Evolutionary conservation across 2,888 invertebrate species (phyloP).

Genomic region (Neoascia interrupta): DNA sequence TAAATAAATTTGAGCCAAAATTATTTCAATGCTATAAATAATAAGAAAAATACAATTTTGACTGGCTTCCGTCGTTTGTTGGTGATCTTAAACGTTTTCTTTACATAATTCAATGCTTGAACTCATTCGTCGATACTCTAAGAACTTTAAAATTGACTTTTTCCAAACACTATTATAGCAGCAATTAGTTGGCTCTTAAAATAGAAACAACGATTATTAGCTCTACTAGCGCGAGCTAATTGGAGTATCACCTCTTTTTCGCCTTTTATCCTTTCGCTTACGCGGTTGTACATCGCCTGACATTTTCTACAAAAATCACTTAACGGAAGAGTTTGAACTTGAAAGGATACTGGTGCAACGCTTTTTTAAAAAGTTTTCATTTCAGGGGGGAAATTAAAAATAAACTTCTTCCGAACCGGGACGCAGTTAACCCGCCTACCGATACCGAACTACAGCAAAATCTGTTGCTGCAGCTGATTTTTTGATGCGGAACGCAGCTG

Average conservation of each 20-base stretch:
- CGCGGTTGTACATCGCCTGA: constrained; percentile 93
- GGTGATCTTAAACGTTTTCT: constrained; percentile 13
- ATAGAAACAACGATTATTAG: not conserved
- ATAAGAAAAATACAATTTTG: constrained; percentile 43
- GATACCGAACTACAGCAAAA: constrained; percentile 32
- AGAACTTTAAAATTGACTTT: not conserved
- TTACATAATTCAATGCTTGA: constrained; percentile 49
- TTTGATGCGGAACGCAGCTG: no score
- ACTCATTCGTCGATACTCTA: no score
- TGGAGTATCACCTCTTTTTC: constrained; percentile 85
- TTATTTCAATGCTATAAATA: constrained; percentile 63
- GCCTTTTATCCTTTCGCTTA: constrained; percentile 91
- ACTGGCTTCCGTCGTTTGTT: constrained; percentile 42
- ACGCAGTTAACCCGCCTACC: constrained; percentile 37
- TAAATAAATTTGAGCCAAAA: constrained; percentile 80
- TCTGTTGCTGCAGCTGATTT: constrained; percentile 33
- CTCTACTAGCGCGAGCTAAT: not conserved
- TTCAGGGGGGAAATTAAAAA: constrained; percentile 51
- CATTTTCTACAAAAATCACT: constrained; percentile 81
- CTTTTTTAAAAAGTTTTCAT: constrained; percentile 55
- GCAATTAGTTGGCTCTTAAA: constrained; percentile 19
- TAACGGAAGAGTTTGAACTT: constrained; percentile 8
- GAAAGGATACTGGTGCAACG: constrained; percentile 2
- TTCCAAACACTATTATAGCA: constrained; percentile 12
- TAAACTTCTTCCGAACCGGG: constrained; percentile 59